These are phyloP conservation scores for Nycticebus coucang DNA, from an alignment of 2,113 vertebrate species.

Conservation along the genomic window DNA sequence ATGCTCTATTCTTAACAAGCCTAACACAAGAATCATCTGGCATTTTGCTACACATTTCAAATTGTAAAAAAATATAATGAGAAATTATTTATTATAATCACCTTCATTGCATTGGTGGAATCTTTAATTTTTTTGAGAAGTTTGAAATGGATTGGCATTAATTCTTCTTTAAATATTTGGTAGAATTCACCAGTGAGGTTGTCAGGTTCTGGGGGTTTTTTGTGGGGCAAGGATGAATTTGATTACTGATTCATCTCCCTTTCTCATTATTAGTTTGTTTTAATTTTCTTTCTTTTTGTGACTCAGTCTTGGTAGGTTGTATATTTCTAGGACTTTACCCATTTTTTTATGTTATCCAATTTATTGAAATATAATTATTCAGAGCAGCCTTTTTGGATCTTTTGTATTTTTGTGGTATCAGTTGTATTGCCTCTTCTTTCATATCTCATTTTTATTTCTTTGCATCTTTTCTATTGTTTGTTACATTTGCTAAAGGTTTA, in stretches of 20 bases:
- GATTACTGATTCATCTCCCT: not conserved
- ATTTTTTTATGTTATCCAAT: not conserved
- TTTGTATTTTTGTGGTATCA: not conserved
- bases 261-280: not conserved
- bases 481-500: not conserved
- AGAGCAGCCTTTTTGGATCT: too few species aligned
- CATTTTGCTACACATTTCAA: conserved; percentile 1
- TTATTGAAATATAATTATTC: not conserved
- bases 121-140: not conserved
- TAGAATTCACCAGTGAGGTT: not conserved
- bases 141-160: not conserved
- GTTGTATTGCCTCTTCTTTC: not conserved
- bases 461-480: not conserved
- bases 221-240: not conserved
- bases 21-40: not conserved
- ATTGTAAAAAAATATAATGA: conserved; percentile 17
- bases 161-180: not conserved
- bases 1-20: conserved; percentile 3
- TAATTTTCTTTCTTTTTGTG: not conserved
- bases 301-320: not conserved
- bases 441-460: not conserved
- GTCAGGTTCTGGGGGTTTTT: not conserved
- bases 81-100: conserved; percentile 24
- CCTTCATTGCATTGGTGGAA: conserved; percentile 32
- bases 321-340: not conserved